Evolutionary conservation across 2,797 vertebrate species (phyloP).

Genomic region (Pantherophis alleghaniensis): DNA sequence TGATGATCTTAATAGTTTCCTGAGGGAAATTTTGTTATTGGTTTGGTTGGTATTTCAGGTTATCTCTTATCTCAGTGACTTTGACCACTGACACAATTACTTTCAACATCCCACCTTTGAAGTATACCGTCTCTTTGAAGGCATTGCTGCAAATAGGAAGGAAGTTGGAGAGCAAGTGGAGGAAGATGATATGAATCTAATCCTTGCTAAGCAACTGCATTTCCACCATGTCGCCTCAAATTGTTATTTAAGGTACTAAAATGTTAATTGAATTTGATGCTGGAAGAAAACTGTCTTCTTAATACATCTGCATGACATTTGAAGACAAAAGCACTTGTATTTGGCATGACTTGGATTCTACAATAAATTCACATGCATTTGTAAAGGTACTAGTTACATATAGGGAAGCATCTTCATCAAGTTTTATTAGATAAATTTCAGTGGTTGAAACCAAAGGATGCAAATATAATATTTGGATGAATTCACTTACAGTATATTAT

Average conservation of each 20-base stretch:
- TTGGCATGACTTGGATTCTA: not conserved
- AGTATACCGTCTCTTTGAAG: not conserved
- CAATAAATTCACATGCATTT: not conserved
- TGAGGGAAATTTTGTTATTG: not conserved
- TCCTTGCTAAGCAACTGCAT: not conserved
- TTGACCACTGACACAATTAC: not conserved
- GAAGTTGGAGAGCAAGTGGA: not conserved
- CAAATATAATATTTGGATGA: not conserved
- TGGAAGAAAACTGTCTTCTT: not conserved
- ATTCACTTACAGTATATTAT: not conserved
- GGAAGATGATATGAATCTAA: not conserved
- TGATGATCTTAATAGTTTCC: not conserved
- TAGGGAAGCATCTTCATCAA: not conserved
- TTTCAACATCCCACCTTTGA: not conserved
- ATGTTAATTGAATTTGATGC: not conserved
- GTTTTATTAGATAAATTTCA: not conserved
- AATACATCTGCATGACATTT: not conserved
- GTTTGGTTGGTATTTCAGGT: not conserved
- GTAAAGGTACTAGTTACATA: not conserved
- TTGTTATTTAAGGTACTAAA: not conserved
- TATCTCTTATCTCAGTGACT: not conserved
- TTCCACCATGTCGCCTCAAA: not conserved
- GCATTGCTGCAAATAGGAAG: not conserved
- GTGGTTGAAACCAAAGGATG: not conserved
- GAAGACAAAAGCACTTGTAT: not conserved